A percentile compares a stretch with the other conserved stretches of the same genome.
phyloP scores from a whole-genome alignment of 2,797 vertebrate genomes.

The Hozukius guyotensis region DNA sequence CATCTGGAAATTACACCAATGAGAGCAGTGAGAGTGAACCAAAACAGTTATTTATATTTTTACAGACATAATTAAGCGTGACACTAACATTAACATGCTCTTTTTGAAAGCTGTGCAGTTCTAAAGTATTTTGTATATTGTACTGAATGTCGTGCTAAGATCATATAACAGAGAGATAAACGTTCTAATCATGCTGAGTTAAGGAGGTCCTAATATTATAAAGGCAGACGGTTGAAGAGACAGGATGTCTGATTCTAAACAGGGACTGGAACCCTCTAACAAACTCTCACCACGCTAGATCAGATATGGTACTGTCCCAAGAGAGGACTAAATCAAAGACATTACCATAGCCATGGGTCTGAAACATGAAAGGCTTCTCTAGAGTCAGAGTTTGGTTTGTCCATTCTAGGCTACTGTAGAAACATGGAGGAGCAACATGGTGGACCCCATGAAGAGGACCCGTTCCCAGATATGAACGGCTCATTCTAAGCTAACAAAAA shows the following conservation, averaged over 20 bases:
- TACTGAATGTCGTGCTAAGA: neutral
- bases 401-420: neutral
- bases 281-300: conserved; percentile 12
- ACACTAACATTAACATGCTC: neutral
- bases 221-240: conserved; percentile 25
- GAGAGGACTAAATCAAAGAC: conserved; percentile 28
- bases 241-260: conserved; percentile 58
- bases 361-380: neutral
- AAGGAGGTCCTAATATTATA: conserved; percentile 32
- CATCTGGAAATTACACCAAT: neutral
- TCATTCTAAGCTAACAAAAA: too few relatives aligned
- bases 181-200: neutral
- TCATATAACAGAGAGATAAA: neutral
- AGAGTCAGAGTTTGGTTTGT: neutral
- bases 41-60: neutral
- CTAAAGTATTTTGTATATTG: neutral
- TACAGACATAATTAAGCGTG: neutral
- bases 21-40: neutral
- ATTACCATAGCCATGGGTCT: neutral
- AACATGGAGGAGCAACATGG: too few relatives aligned
- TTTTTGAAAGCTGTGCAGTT: neutral
- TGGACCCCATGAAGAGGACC: too few relatives aligned
- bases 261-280: conserved; percentile 21
- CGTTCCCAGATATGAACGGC: too few relatives aligned
- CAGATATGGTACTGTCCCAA: conserved; percentile 47